Base-by-base conservation (phyloP, 2,797 vertebrate genomes). In the Sebastes elongatus region DNA sequence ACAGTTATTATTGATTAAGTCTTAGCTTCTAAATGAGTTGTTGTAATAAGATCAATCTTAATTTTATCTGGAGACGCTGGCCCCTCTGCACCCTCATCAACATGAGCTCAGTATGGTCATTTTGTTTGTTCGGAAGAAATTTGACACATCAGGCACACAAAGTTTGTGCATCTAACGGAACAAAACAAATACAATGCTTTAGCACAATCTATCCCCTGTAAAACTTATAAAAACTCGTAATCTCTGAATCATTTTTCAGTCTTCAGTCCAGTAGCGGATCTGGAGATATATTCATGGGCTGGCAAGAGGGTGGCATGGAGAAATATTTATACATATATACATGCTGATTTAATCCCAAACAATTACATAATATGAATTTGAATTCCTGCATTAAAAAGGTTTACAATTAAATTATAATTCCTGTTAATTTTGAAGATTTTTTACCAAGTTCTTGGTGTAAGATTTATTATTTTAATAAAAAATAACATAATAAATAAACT, bases 1-100 rank as follows among this genome's bases (percentile, higher is more conserved):
- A 93, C 82, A 89, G 82, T 89, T 89, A 81, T 85, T 89, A 94
- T 93, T 92, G 92, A 94, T 94, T 91, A 90, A 85, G 83, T 84
- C 84, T 91, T 89, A 83, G 81, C 84, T 83, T 92, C 78, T 88
- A 89, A 92, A 90, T 92, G 87, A 89, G 86, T 88, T 92, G 86
- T 91, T 94, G 84, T 88, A 86, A 92, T 86, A 83, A 86, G 63
- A 92, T 94, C 89, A 91, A 94, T 94, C 89, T 90, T 89, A 83
- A 90, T 92, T 86, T 91, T 75, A 92, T 89, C 85, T 69, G 53
- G 79, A 87, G 80, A 90, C 78, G 68, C 55, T 10, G 3, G 7
- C 59, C 72, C 55, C 52, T 32, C 20, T 56, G 27, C 59, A 61
- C 76, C 59, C 62, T 74, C 66, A 69, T 85, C 69, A 49, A 38